Base-by-base conservation (phyloP, 2,113 vertebrate genomes). In the Salvelinus sp. region DNA sequence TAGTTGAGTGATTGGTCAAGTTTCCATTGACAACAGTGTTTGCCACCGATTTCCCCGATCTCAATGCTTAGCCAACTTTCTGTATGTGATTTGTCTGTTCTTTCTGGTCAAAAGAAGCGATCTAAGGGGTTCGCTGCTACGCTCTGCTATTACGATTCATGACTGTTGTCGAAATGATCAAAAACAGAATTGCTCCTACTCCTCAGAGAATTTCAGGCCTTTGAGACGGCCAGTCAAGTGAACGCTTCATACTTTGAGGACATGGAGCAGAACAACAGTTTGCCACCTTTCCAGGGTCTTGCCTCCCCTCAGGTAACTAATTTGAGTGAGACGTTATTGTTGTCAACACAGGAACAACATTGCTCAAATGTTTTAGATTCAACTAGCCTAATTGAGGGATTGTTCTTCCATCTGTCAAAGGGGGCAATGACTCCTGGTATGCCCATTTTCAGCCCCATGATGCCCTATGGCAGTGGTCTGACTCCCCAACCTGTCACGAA, bases 241-340 rank as follows among this genome's bases (percentile, higher is more conserved):
- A 16, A 28, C 71, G 2, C 80, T 77, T 79, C 85, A 81, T 85
- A 91, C 89, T 47, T 76, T 76, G 60, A 83, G 84, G 78, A 83
- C 10, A 99, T 99, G 98, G 98, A 98, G 92, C 98, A 98, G 90
- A 99, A 98, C 92, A 99, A 95, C 93, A 98, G 96, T 86, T 87
- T 97, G 79, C 94, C 96, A 3, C 86, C 95, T 7, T 99, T 97
- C 76, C 98, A 97, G 93, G 96, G 96, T 27, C 87, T 98, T 91
- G 94, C 96, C n/a, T 99, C 98, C 33, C 96, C 98, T 71, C 96
- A 95, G 96, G 98, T 98, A 92, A 94, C 50, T 4, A 25, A 54
- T 54, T 54, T 54, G 50, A 14, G 4, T 54, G 12, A 54, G 3
- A 50, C 10, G 12, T 50, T 50, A 13, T 50, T 50, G 48, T 50